phyloP scores from a whole-genome alignment of 2,113 vertebrate species.

The human region DNA sequence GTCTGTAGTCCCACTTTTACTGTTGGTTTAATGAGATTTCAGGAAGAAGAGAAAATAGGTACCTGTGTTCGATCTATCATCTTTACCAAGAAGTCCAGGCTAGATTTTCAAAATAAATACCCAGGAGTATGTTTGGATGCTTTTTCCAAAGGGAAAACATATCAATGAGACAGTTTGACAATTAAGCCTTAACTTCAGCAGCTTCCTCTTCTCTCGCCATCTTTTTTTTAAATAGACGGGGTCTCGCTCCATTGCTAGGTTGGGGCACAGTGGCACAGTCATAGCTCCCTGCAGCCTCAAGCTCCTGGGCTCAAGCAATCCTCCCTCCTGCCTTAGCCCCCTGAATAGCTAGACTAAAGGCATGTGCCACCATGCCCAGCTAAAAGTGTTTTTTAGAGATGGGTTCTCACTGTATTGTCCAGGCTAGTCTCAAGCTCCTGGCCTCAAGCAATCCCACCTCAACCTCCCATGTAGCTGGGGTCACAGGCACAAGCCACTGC shows the following conservation, averaged over 20 bases:
- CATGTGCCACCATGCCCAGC: background rate
- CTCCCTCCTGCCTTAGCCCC: background rate
- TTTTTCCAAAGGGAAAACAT: conserved; percentile 3
- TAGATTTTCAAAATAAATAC: background rate
- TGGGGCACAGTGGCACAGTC: background rate
- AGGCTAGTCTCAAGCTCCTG: background rate
- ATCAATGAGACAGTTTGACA: background rate
- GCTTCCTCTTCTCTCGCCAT: background rate
- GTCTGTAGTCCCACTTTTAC: background rate
- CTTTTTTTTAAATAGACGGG: background rate
- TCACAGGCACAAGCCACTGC: background rate
- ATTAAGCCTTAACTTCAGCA: background rate
- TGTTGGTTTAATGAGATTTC: background rate
- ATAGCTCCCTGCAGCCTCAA: background rate
- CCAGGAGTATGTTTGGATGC: background rate
- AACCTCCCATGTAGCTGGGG: background rate
- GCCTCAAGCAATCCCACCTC: background rate
- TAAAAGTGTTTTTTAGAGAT: background rate
- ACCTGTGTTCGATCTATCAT: background rate
- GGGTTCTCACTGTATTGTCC: background rate
- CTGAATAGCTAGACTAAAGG: background rate
- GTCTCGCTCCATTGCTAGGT: background rate
- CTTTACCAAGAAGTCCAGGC: background rate
- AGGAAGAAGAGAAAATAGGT: background rate
- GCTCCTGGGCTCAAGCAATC: background rate